These are phyloP conservation scores for Leucopternis melanops DNA, from an alignment of 2,113 vertebrate genomes.

Conservation along the genomic window DNA sequence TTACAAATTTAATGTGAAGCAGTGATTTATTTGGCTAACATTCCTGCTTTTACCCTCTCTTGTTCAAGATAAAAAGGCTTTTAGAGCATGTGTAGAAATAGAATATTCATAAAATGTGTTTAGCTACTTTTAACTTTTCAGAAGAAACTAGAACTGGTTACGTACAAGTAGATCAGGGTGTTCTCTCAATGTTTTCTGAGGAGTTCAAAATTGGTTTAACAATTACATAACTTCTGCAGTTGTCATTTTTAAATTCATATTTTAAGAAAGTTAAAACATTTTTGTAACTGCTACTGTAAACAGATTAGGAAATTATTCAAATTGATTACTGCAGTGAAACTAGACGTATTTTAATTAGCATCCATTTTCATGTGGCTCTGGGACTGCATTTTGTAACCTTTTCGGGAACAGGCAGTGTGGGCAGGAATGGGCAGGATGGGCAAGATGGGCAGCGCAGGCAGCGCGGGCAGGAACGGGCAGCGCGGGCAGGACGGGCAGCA, in stretches of 20 bases:
- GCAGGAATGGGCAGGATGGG: too few relatives aligned
- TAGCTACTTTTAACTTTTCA: neutral
- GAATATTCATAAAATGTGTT: neutral
- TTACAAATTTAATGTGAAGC: neutral
- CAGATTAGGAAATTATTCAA: neutral
- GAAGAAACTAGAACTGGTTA: neutral
- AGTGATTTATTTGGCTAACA: neutral
- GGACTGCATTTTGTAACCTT: neutral
- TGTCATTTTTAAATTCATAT: too few relatives aligned
- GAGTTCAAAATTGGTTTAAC: neutral
- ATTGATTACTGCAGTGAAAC: neutral
- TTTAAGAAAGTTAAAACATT: neutral
- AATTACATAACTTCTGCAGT: neutral
- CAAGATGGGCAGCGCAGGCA: too few relatives aligned
- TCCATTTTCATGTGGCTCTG: neutral
- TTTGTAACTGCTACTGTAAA: neutral
- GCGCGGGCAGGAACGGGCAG: too few relatives aligned
- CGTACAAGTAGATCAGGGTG: neutral
- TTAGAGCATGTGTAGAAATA: neutral
- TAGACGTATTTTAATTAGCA: neutral
- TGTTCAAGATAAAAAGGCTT: neutral
- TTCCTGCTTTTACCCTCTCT: neutral
- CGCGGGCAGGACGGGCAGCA: too few relatives aligned
- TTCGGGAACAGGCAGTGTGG: too few relatives aligned
- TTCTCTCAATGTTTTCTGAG: neutral